phyloP scores from a whole-genome alignment of 2,113 vertebrate species.

The Prinia subflava region DNA sequence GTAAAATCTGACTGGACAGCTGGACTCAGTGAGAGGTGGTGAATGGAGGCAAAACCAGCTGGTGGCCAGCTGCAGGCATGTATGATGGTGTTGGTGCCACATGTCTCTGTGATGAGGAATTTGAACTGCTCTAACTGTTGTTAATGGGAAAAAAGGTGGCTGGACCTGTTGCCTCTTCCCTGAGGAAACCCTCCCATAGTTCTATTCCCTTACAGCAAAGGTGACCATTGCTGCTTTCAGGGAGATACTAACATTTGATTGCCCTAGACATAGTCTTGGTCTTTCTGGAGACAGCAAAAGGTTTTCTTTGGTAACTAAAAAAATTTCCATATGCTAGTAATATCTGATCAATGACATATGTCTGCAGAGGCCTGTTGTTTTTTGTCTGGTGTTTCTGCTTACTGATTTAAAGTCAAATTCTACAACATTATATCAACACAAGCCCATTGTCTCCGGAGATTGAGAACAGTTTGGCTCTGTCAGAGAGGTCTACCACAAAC shows the following conservation, averaged over 20 bases:
- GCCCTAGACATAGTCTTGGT: neutral
- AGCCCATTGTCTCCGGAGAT: neutral
- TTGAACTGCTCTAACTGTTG: neutral
- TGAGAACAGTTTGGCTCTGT: neutral
- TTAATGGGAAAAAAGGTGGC: neutral
- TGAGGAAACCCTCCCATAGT: neutral
- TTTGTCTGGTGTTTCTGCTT: neutral
- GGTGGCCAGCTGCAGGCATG: neutral
- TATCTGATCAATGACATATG: constrained; percentile 25
- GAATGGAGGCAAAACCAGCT: neutral
- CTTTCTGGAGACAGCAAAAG: neutral
- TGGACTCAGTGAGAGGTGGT: neutral
- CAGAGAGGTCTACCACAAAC: constrained; percentile 34
- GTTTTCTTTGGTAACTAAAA: neutral
- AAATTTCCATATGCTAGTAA: constrained; percentile 35
- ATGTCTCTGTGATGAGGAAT: neutral
- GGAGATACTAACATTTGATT: neutral
- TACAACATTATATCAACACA: constrained; percentile 13
- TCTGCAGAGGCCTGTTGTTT: neutral
- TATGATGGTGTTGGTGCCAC: neutral
- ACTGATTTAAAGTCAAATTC: constrained; percentile 3
- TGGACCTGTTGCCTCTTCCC: neutral
- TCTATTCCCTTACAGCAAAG: neutral
- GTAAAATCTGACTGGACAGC: neutral
- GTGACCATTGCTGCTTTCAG: neutral